Percentiles rank a stretch among this genome's conserved stretches.
phyloP scores from a whole-genome alignment of 2,797 vertebrate genomes.

The Pantherophis alleghaniensis region DNA sequence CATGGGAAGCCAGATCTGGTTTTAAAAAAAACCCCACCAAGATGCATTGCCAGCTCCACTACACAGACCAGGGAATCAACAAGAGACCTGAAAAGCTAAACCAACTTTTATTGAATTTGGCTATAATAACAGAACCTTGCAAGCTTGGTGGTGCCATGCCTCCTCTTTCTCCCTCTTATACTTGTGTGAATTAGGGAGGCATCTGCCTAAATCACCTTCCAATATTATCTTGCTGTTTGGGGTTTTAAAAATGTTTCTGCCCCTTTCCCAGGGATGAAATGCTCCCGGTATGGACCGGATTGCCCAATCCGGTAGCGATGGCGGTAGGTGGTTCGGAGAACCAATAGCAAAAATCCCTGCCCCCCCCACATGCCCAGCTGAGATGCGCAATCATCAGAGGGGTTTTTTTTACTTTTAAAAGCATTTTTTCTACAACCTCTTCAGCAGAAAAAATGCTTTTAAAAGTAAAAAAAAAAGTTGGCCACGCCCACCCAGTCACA shows the following conservation, averaged over 20 bases:
- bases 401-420: no score
- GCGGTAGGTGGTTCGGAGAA: no score
- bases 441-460: no score
- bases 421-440: no score
- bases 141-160: background rate
- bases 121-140: background rate
- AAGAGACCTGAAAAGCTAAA: background rate
- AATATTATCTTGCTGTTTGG: background rate
- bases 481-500: no score
- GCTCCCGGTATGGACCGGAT: no score
- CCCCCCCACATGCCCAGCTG: no score
- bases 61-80: background rate
- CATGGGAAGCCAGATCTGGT: slow-evolving; percentile 47
- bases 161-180: background rate
- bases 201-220: background rate
- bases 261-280: background rate
- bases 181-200: background rate
- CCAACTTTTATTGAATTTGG: background rate
- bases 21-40: slow-evolving; percentile 53
- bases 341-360: no score
- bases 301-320: no score
- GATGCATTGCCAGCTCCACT: slow-evolving; percentile 17
- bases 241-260: background rate
- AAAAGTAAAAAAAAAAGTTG: no score
- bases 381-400: no score